These are phyloP conservation scores for Apostichopus californicus DNA, from an alignment of 35 echinoderm and acorn worm species.

Conservation along the genomic window DNA sequence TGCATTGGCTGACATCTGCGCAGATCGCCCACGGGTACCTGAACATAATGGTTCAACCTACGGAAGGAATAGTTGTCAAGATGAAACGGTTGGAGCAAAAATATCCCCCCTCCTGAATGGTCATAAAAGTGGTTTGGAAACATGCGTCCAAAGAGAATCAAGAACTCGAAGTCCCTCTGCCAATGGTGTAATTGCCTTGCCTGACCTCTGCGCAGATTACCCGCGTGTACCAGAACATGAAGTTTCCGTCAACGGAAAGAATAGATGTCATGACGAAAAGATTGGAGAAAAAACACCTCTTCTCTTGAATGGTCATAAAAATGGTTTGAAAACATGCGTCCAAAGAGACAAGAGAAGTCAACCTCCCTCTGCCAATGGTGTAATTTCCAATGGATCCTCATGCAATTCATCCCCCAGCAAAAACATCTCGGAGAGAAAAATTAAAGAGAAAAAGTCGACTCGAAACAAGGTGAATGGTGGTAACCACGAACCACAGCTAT, in stretches of 20 bases:
- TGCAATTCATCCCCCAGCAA: no score
- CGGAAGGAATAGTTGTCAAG: neutral
- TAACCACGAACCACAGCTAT: neutral
- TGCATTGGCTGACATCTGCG: constrained; percentile 12
- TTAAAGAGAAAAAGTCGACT: neutral
- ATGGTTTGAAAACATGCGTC: neutral
- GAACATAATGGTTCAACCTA: neutral
- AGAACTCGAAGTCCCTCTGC: no score
- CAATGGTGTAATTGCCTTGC: neutral
- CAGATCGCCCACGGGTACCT: constrained; percentile 6
- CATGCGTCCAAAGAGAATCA: neutral
- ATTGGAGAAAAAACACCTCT: no score
- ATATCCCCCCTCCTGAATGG: neutral
- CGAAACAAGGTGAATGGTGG: no score
- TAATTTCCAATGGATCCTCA: no score
- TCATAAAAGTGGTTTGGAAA: neutral
- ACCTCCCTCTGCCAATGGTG: no score
- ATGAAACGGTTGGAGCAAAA: neutral
- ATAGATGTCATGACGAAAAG: neutral
- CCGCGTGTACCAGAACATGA: neutral
- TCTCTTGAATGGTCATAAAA: neutral
- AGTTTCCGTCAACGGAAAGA: neutral
- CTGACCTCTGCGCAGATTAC: constrained; percentile 1
- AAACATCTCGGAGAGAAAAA: neutral
- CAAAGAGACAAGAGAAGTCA: neutral